Conservation (phyloP, 2,113 vertebrate species). For the Tenebrosternarchus preto region DNA sequence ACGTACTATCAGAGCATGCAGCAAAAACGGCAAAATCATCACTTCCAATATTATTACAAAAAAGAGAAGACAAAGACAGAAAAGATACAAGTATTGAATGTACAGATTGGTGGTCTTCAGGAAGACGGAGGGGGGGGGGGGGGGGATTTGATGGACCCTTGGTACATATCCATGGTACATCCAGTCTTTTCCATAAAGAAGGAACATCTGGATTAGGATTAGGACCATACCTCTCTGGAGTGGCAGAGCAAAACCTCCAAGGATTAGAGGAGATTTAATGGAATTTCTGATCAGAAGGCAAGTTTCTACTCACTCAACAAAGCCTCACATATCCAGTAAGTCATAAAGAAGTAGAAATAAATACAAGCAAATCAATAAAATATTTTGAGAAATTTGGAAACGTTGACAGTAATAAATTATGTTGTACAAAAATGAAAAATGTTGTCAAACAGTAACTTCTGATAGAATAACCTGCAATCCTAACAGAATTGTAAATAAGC, state of each 20-base stretch:
- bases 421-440: no score
- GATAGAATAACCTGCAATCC: no score
- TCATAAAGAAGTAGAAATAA: no score
- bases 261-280: conserved; percentile 63
- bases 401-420: no score
- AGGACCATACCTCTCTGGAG: conserved; percentile 35
- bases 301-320: conserved; percentile 4
- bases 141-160: conserved; percentile 4
- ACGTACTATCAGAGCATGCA: conserved; percentile 18
- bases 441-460: no score
- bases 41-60: not conserved
- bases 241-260: conserved; percentile 48
- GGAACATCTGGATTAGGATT: conserved; percentile 42
- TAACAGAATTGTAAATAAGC: no score
- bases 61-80: not conserved
- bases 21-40: not conserved
- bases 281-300: conserved; percentile 54
- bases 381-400: no score
- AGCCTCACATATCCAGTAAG: no score
- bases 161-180: not conserved
- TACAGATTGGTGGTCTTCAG: not conserved
- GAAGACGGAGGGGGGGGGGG: not conserved
- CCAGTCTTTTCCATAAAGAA: conserved; percentile 19
- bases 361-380: no score
- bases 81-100: no score